These are phyloP conservation scores for Amorpha juglandis DNA, from an alignment of 2,888 invertebrate genomes.

Conservation along the genomic window DNA sequence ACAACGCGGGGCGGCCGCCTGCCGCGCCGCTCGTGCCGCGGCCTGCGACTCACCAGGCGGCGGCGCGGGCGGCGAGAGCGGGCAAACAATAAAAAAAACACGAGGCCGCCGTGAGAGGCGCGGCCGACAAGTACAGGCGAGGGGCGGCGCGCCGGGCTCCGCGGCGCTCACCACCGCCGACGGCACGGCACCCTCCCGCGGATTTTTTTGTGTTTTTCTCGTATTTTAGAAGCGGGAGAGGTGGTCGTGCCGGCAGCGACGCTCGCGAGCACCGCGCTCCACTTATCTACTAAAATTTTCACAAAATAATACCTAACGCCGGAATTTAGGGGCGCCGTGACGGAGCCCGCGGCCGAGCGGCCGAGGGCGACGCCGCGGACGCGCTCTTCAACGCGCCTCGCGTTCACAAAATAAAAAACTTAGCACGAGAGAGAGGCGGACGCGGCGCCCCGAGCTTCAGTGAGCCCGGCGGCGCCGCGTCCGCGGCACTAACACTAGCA, in stretches of 20 bases:
- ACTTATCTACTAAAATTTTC: constrained; percentile 83
- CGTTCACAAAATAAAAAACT: constrained; percentile 76
- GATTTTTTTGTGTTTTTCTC: constrained; percentile 72
- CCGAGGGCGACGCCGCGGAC: constrained; percentile 65
- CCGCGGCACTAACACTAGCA: constrained; percentile 69
- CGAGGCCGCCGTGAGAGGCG: constrained; percentile 40
- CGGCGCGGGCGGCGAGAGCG: constrained; percentile 23
- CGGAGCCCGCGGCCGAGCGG: constrained; percentile 63
- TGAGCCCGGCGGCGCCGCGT: constrained; percentile 49
- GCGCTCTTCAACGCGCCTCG: constrained; percentile 60
- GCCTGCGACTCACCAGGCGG: not conserved
- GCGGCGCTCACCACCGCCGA: constrained; percentile 43
- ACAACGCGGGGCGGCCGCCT: constrained; percentile 34
- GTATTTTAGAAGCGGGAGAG: constrained; percentile 56
- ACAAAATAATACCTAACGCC: constrained; percentile 84
- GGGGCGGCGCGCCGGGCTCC: constrained; percentile 44
- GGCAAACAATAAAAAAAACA: constrained; percentile 39
- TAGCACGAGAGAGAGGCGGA: constrained; percentile 70
- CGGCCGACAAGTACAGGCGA: constrained; percentile 35
- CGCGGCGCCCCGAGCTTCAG: constrained; percentile 48
- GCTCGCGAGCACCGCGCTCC: constrained; percentile 50
- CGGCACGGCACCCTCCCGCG: constrained; percentile 46
- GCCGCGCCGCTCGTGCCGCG: constrained; percentile 33
- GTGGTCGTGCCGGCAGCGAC: constrained; percentile 46
- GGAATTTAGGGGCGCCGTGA: constrained; percentile 72